Percentiles rank a stretch among this genome's conserved stretches.
phyloP scores from a whole-genome alignment of 2,113 vertebrate genomes.

The Formicarius rufipectus region DNA sequence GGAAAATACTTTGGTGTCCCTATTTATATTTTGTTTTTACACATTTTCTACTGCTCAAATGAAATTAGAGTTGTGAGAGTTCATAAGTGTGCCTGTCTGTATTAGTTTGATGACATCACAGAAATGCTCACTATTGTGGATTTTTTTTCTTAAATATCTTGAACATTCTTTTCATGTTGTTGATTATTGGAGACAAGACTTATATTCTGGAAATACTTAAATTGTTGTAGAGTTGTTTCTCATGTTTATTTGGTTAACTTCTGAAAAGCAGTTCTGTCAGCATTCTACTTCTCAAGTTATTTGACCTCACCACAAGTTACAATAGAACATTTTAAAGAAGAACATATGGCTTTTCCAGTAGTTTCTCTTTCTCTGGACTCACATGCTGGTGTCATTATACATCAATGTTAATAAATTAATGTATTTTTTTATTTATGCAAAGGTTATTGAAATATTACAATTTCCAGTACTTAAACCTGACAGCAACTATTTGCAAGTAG shows the following conservation, averaged over 20 bases:
- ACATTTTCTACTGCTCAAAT: neutral
- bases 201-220: neutral
- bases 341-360: neutral
- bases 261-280: neutral
- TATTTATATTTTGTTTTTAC: neutral
- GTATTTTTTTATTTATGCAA: neutral
- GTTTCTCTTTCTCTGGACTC: neutral
- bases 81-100: neutral
- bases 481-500: neutral
- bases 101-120: neutral
- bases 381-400: neutral
- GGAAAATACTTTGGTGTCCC: neutral
- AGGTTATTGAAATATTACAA: neutral
- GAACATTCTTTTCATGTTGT: neutral
- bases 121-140: neutral
- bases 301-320: neutral
- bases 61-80: neutral
- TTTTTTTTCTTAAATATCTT: neutral
- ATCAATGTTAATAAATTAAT: neutral
- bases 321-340: neutral
- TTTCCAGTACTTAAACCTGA: neutral
- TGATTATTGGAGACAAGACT: neutral
- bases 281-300: neutral
- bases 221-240: neutral
- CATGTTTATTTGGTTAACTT: neutral